A percentile compares a stretch with the other conserved stretches of the same genome.
Conservation (phyloP, 2,113 vertebrate species). For the Steatornis caripensis region DNA sequence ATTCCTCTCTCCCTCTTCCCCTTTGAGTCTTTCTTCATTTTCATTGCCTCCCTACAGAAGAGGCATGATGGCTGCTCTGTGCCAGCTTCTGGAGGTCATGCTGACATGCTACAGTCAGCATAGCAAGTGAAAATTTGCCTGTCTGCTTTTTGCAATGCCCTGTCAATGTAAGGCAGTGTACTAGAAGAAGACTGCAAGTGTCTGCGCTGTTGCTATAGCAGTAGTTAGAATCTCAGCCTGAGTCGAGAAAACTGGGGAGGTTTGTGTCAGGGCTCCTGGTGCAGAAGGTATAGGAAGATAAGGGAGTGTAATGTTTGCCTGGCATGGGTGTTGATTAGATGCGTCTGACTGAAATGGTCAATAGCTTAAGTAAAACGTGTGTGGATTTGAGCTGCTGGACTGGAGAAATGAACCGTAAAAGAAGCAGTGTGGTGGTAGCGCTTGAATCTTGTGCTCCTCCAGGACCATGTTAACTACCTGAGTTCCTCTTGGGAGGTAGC, state of each 20-base stretch:
- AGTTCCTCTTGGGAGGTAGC: not conserved
- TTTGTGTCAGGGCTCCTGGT: not conserved
- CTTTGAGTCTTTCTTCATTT: not conserved
- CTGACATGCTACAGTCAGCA: not conserved
- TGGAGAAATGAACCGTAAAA: not conserved
- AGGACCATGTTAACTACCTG: not conserved
- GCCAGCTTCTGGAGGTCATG: not conserved
- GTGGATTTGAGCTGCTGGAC: not conserved
- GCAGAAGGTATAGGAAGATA: not conserved
- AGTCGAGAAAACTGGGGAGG: not conserved
- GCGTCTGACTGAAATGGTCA: not conserved
- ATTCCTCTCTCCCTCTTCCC: not conserved
- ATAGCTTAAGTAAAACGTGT: accelerated
- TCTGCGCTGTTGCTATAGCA: not conserved
- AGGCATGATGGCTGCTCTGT: not conserved
- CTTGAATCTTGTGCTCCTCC: not conserved
- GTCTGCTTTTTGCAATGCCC: not conserved
- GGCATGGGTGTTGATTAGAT: not conserved
- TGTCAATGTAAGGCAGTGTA: not conserved
- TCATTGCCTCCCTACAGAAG: not conserved
- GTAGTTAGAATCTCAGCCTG: not conserved
- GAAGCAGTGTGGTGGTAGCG: not conserved
- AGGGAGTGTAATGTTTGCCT: not conserved
- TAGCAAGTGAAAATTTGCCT: not conserved
- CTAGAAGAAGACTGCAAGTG: not conserved